Evolutionary conservation across 2,797 vertebrate genomes (phyloP), one percentile per base, ranked within the genome.

Genomic region (Galagoides demidoff): DNA sequence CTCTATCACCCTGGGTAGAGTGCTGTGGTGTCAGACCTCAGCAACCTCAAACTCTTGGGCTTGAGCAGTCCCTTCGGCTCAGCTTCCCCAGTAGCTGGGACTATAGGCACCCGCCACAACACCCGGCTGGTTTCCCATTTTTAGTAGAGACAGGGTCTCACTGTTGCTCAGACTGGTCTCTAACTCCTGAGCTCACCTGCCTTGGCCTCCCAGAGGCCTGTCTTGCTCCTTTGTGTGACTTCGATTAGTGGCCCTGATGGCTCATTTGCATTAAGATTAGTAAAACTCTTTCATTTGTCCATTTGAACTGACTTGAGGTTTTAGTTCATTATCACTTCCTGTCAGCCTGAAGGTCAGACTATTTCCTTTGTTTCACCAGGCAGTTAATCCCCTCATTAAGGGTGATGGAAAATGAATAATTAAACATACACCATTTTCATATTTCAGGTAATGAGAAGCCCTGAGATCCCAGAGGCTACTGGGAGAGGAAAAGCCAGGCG

Each of bases 301-400:
- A 7, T 92, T 89, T 81, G 86, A 92, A 91, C 64, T 22, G 76
- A 92, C 79, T 89, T 3, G 49, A 63, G 93, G 39, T 83, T 83
- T 94, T 70, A 34, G 89, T 77, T 96, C 87, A 92, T 96, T 82
- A 96, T 78, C 95, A 82, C 90, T 88, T 90, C 81, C 95, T 83
- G 87, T 34, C 93, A 89, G 91, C 63, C 68, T 78, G 93, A 94
- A 95, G 96, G 92, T 96, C 96, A 87, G 63, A 77, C 86, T 52
- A 20, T 85, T 95, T 95, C 96, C 96, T 94, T 93, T 83, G 94
- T 96, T 96, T 95, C 85, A 66, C 88, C 43, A 2, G 29, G 74
- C 83, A 85, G 91, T 92, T 96, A 94, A 96, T 96, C 96, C 91
- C 64, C 81, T 93, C 94, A 92, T 96, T 95, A 95, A 95, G 89